Percentiles rank a stretch among this genome's conserved stretches.
Conservation (phyloP, 35 echinoderm and acorn worm genomes). For the Amphiura filiformis region DNA sequence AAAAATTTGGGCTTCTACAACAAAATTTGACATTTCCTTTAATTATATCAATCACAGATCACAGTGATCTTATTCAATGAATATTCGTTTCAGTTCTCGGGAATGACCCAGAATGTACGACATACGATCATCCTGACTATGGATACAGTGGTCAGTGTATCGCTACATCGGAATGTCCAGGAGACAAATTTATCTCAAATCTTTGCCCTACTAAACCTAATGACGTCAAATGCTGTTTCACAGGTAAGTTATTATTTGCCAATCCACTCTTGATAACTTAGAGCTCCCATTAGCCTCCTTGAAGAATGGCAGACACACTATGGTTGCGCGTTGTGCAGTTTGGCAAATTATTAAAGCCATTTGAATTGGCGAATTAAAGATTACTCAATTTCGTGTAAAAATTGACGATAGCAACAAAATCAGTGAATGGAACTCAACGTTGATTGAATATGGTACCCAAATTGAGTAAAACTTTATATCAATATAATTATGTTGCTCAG, state of each 20-base stretch:
- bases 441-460: neutral
- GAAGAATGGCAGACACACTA: too few relatives aligned
- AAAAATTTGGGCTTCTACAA: too few relatives aligned
- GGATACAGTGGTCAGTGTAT: constrained; percentile 42
- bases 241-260: neutral
- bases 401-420: neutral
- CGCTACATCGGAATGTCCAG: constrained; percentile 30
- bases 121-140: constrained; percentile 21
- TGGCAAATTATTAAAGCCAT: neutral
- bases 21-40: too few relatives aligned
- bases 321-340: neutral
- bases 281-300: too few relatives aligned
- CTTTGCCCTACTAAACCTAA: too few relatives aligned
- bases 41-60: too few relatives aligned
- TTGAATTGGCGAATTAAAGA: neutral
- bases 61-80: too few relatives aligned
- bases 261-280: neutral
- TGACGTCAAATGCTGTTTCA: constrained; percentile 58
- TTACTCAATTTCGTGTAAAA: neutral
- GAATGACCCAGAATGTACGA: constrained; percentile 23
- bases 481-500: too few relatives aligned
- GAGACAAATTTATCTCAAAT: constrained; percentile 55
- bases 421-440: too few relatives aligned
- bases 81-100: too few relatives aligned
- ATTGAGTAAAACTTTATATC: too few relatives aligned